These are phyloP conservation scores for Leptopilina myrica DNA, from an alignment of 2,888 invertebrate species.

Conservation along the genomic window DNA sequence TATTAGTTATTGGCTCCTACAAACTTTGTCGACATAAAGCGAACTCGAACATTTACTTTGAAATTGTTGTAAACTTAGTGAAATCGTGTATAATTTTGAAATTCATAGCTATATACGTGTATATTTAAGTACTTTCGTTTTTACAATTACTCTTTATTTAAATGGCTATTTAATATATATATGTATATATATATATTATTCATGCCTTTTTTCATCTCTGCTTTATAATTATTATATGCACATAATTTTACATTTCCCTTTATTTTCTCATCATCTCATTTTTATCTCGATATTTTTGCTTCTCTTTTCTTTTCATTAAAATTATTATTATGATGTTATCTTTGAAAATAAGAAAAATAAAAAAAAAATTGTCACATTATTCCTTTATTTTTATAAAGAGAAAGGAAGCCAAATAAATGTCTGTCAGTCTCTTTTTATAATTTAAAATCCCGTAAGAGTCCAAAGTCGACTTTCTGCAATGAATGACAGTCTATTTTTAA, in stretches of 20 bases:
- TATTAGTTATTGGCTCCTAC: background rate
- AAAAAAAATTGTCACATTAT: background rate
- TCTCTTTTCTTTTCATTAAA: too few species aligned
- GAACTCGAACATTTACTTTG: background rate
- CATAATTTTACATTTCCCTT: too few species aligned
- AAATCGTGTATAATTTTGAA: background rate
- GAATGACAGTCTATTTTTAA: slow-evolving; percentile 26
- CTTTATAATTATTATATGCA: too few species aligned
- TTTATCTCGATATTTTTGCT: too few species aligned
- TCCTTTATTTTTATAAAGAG: slow-evolving; percentile 7
- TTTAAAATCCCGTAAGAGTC: slow-evolving; percentile 30
- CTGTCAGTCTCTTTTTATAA: slow-evolving; percentile 24
- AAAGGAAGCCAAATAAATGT: slow-evolving; percentile 3
- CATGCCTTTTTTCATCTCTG: too few species aligned
- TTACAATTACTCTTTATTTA: background rate
- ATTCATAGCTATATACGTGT: background rate
- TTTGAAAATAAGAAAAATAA: background rate
- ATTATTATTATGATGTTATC: background rate
- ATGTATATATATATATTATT: too few species aligned
- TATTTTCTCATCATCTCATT: too few species aligned
- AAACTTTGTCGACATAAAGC: background rate
- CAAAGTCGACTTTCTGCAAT: slow-evolving; percentile 33
- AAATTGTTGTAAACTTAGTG: slow-evolving; percentile 15
- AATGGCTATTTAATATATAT: background rate
- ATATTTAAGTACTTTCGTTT: slow-evolving; percentile 11